Evolutionary conservation across 2,888 invertebrate genomes (phyloP), one percentile per base, ranked within the genome.

Genomic region (Phrixothrix hirtus): DNA sequence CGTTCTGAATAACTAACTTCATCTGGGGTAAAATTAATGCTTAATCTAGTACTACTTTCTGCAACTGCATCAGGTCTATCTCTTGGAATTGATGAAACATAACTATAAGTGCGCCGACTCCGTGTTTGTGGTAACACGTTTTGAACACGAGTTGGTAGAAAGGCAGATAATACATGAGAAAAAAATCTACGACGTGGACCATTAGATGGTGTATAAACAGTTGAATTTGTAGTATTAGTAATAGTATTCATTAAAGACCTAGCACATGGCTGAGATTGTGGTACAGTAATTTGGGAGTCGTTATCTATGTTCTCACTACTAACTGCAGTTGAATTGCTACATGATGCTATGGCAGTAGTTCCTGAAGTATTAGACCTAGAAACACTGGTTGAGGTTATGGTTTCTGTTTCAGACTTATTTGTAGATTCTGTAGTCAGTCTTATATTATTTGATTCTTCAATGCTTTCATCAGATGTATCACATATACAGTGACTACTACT

Each of bases 1-100:
- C 73, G 61, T 56, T 74, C 74, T 0, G 75, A 69, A 59, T 69
- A 75, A 59, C 75, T 75, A 0, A 75, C 64, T 58, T 75, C 73
- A 46, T 75, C 74, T 4, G 66, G 58, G 2, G 21, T 34, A 7
- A 41, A 48, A 27, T 48, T 41, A 17, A 11, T 14, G 2, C 11
- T 21, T 12, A 37, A 21, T 9, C 35, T 27, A 7, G 15, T 26
- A 13, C 36, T 41, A 3, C 25, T 32, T 17, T 35, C 12, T 4
- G 35, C 17, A 9, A 48, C 16, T 1, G 48, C 27, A 38, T 52
- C 42, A 21, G 47, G 10, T 1, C 26, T 36, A 27, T 42, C 52
- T 55, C 58, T 41, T 10, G 48, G 32, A 12, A 27, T 26, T 3
- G 35, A 32, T n/a, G 57, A 44, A 17, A 48, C 27, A 6, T 47